Evolutionary conservation across 2,113 vertebrate genomes (phyloP).

Genomic region (Antennarius striatus): DNA sequence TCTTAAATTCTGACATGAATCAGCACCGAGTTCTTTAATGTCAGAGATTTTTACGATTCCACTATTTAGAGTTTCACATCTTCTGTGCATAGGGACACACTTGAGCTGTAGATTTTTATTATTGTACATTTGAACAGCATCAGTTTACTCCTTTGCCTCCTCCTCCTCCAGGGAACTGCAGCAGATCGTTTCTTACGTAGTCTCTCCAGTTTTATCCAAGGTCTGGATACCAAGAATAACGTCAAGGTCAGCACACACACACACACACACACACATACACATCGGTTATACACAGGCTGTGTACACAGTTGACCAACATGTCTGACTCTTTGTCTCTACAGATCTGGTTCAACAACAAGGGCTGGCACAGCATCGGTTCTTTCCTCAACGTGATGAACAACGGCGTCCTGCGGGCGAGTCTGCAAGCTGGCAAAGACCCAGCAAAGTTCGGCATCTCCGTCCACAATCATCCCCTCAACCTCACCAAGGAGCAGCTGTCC

Average conservation of each 20-base stretch:
- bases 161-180: constrained; percentile 83
- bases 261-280: constrained; percentile 4
- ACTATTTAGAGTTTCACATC: too few relatives aligned
- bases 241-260: constrained; percentile 87
- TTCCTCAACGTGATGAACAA: constrained; percentile 98
- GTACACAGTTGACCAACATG: neutral
- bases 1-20: too few relatives aligned
- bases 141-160: neutral
- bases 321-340: constrained; percentile 50
- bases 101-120: neutral
- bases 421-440: constrained; percentile 85
- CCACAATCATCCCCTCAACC: constrained; percentile 94
- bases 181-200: constrained; percentile 90
- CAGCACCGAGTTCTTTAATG: neutral
- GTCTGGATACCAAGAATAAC: constrained; percentile 91
- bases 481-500: constrained; percentile 97
- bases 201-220: constrained; percentile 88
- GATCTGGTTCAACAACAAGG: constrained; percentile 99
- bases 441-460: constrained; percentile 89
- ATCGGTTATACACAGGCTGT: neutral
- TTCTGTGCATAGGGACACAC: too few relatives aligned
- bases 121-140: constrained; percentile 9
- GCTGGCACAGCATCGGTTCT: constrained; percentile 94
- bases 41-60: neutral
- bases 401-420: constrained; percentile 88